Base-by-base conservation (phyloP, 2,797 vertebrate species). In the Onychomys arenicola region DNA sequence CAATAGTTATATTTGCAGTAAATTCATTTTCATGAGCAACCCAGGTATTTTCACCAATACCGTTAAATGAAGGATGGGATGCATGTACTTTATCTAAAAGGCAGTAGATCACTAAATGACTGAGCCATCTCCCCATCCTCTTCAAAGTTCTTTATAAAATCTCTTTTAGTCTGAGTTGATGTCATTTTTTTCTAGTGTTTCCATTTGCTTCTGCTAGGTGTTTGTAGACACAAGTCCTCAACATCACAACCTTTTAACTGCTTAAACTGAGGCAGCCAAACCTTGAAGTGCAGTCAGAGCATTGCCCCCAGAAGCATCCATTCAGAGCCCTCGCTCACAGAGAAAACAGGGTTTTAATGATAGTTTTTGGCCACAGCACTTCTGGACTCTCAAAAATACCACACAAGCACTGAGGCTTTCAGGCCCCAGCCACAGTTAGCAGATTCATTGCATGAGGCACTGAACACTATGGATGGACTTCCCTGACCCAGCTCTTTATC, bases 41-140 rank as follows among this genome's bases (percentile, higher is more conserved):
- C 98, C 98, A 99, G 37, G 99, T 94, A 97, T 99, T 99, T 97
- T 99, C 98, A 94, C 99, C 99, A 32, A 99, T 16, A 11, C 98
- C 98, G 37, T n/a, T 17, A 96, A 99, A 99, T 46, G 11, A 93
- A 29, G 98, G 98, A 92, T 99, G 98, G 90, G 97, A 89, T 0
- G 89, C 97, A 0, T 32, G 5, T 57, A 37, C 57, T 0, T 97
- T 27, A 0, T 7, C 2, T 34, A 98, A 98, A 87, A 27, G 25
- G 49, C 9, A 73, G 37, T 87, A 32, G 14, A 13, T 29, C 14
- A 27, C 23, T 87, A 57, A 11, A 57, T n/a, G 25, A 40, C 85
- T 57, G n/a, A 71, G 49, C 49, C 65, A 57, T 57, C 49, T 40
- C 49, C 25, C 25, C 69, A 57, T 6, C 43, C 49, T 16, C n/a